phyloP scores from a whole-genome alignment of 2,797 vertebrate species.

The Petrocephalus sullivani region DNA sequence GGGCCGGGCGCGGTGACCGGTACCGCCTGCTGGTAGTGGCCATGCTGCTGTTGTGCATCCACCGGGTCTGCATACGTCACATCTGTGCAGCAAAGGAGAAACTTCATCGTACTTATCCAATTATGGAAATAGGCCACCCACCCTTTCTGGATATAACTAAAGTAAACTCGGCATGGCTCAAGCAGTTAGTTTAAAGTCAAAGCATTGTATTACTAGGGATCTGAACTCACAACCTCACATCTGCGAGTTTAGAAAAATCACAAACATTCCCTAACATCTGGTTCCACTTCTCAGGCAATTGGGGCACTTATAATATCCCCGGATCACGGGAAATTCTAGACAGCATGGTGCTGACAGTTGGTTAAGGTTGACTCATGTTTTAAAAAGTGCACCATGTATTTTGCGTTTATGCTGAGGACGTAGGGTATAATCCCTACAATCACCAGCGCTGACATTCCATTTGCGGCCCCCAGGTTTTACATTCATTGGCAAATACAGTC shows the following conservation, averaged over 20 bases:
- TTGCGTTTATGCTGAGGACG: not conserved
- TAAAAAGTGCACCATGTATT: not conserved
- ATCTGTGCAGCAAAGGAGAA: slow-evolving; percentile 54
- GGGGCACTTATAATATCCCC: not conserved
- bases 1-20: slow-evolving; percentile 73
- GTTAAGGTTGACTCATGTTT: not conserved
- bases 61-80: slow-evolving; percentile 81
- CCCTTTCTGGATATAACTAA: not conserved
- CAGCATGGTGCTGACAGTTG: slow-evolving; percentile 12
- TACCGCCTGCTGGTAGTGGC: slow-evolving; percentile 85
- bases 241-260: slow-evolving; percentile 5
- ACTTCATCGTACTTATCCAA: not conserved
- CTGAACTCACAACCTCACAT: slow-evolving; percentile 11
- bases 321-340: not conserved
- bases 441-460: not conserved
- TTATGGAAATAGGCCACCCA: not conserved
- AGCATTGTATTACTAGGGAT: not conserved
- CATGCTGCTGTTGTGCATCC: slow-evolving; percentile 89
- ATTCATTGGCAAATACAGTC: not conserved
- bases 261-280: slow-evolving; percentile 11
- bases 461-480: not conserved
- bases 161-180: not conserved
- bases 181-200: not conserved
- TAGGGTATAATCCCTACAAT: not conserved
- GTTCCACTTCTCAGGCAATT: slow-evolving; percentile 5